These are phyloP conservation scores for Rafetus swinhoei DNA, from an alignment of 2,113 vertebrate species.

Conservation along the genomic window DNA sequence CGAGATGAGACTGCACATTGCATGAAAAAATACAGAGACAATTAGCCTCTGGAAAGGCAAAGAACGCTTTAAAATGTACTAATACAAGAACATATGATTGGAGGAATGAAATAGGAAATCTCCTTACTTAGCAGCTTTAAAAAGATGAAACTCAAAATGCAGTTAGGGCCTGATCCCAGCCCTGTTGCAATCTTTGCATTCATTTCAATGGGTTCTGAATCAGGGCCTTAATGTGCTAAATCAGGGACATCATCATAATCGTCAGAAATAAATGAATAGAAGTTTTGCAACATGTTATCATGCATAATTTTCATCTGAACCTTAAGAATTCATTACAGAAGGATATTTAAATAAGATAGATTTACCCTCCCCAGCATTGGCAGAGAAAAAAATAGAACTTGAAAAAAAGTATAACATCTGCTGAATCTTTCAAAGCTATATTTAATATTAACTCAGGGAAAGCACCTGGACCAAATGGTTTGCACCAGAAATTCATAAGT, in stretches of 20 bases:
- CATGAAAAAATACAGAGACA: not conserved
- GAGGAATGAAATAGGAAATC: constrained; percentile 53
- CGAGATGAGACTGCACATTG: not conserved
- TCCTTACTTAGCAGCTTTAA: not conserved
- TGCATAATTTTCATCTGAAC: constrained; percentile 15
- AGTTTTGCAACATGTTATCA: constrained; percentile 39
- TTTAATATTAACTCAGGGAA: constrained; percentile 59
- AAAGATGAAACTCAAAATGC: constrained; percentile 49
- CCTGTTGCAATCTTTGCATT: constrained; percentile 23
- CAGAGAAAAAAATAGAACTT: not conserved
- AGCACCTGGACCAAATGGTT: constrained; percentile 56
- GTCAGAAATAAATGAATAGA: constrained; percentile 14
- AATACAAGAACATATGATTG: not conserved
- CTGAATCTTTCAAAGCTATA: constrained; percentile 52
- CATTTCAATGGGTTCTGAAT: constrained; percentile 29
- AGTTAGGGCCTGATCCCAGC: constrained; percentile 39
- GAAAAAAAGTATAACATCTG: constrained; percentile 47
- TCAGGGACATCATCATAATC: constrained; percentile 33
- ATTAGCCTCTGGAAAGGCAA: not conserved
- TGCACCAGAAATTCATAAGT: constrained; percentile 41
- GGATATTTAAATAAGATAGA: constrained; percentile 43
- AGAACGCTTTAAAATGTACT: not conserved
- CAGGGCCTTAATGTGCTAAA: constrained; percentile 50
- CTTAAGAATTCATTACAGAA: constrained; percentile 19
- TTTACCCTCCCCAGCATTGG: not conserved